phyloP scores from a whole-genome alignment of 2,113 vertebrate species.

The Candoia aspera region DNA sequence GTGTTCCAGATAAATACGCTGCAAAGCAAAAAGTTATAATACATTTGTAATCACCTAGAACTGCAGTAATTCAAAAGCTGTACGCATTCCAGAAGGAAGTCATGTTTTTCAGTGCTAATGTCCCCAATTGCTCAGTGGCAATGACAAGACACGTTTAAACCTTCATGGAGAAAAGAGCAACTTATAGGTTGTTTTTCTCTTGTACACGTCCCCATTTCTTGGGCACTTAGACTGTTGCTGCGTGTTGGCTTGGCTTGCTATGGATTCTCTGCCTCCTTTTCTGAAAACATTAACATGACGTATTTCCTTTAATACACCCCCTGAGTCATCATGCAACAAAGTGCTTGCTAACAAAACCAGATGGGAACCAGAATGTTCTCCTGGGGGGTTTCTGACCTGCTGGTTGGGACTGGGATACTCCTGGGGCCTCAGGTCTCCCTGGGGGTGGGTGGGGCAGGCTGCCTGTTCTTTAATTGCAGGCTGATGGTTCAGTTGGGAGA shows the following conservation, averaged over 20 bases:
- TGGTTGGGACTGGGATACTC: not conserved
- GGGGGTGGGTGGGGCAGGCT: not conserved
- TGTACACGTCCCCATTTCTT: not conserved
- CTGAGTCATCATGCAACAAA: not conserved
- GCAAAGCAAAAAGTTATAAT: not conserved
- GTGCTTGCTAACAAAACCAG: not conserved
- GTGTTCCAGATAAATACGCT: not conserved
- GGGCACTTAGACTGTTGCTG: not conserved
- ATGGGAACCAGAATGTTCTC: not conserved
- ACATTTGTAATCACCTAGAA: not conserved
- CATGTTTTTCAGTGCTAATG: not conserved
- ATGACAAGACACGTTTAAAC: rapidly evolving
- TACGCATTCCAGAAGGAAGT: not conserved
- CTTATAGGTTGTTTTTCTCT: not conserved
- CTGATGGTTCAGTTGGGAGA: not conserved
- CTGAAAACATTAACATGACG: not conserved
- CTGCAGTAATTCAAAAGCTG: not conserved
- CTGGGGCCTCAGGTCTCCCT: not conserved
- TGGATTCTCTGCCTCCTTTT: too few species aligned
- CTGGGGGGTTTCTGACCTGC: not conserved
- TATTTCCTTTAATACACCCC: not conserved
- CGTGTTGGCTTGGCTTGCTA: too few species aligned
- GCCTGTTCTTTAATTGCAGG: not conserved
- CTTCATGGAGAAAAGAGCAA: not conserved
- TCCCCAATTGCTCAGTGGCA: not conserved